A percentile compares a stretch with the other conserved stretches of the same genome.
These are phyloP conservation scores for Indicator maculatus DNA, from an alignment of 2,113 vertebrate species.

Conservation along the genomic window DNA sequence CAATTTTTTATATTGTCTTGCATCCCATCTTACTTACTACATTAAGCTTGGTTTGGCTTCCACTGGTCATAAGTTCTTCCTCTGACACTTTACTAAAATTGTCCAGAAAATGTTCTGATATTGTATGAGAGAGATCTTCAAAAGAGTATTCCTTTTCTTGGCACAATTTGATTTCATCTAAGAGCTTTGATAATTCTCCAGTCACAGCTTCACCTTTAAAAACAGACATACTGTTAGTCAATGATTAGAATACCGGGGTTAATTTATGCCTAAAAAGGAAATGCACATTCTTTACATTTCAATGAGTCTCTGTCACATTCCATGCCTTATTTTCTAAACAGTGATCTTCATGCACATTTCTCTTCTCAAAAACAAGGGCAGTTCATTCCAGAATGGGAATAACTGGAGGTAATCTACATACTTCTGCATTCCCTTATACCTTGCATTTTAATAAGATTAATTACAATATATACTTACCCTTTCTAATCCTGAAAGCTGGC, in stretches of 20 bases:
- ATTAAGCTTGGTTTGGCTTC: slow-evolving; percentile 82
- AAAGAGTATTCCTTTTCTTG: slow-evolving; percentile 96
- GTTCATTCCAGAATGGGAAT: neutral
- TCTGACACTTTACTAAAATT: slow-evolving; percentile 91
- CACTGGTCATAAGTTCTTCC: slow-evolving; percentile 85
- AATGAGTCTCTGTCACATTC: neutral
- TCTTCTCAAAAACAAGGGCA: neutral
- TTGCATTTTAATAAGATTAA: neutral
- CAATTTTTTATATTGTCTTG: slow-evolving; percentile 16
- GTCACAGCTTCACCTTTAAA: slow-evolving; percentile 91
- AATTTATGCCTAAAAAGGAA: slow-evolving; percentile 31
- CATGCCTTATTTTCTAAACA: neutral
- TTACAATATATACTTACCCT: neutral
- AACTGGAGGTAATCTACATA: neutral
- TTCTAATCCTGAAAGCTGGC: neutral
- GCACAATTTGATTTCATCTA: slow-evolving; percentile 95
- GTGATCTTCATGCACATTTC: neutral
- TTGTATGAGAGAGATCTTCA: slow-evolving; percentile 94
- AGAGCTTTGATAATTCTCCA: slow-evolving; percentile 92
- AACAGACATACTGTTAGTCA: slow-evolving; percentile 57
- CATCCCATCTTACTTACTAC: slow-evolving; percentile 78
- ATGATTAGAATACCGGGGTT: neutral
- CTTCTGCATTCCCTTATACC: neutral
- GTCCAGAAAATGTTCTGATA: slow-evolving; percentile 94
- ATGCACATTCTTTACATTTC: neutral